Base-by-base conservation (phyloP, 2,113 vertebrate species). In the Tachycineta bicolor region DNA sequence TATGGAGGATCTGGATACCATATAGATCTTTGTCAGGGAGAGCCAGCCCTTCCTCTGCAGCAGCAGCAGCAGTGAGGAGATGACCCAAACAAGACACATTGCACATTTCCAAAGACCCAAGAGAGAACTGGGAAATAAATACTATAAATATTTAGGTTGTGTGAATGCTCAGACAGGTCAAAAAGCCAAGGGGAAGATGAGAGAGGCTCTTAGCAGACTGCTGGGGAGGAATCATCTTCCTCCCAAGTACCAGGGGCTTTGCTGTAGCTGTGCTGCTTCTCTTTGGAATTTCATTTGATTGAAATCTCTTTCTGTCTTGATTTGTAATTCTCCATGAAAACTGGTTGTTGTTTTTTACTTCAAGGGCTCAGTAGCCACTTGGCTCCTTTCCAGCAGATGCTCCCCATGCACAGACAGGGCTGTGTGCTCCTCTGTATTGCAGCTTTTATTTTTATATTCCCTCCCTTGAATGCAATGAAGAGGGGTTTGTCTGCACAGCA, bases 341-440 rank as follows among this genome's bases (percentile, higher is more conserved):
- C 34, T 4, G 13, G 29, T 73, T 46, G 50, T 37, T 90, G 67
- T 37, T 2, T 28, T 94, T 83, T 56, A 25, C 24, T 74, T 68
- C 68, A 24, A 56, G 44, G 50, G 18, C 49, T 64, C n/a, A 14
- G n/a, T 49, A 64, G 84, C 43, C 62, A 24, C 76, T 93, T 88
- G 93, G 89, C 74, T 53, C 68, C 65, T 43, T 60, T 82, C 91
- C 91, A 89, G 74, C 8, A n/a, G 91, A 89, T 95, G 89, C 20
- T 93, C 65, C 73, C 64, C 28, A 11, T n/a, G 56, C 64, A 93
- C 80, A 93, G 87, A 64, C 60, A 94, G 80, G 56, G 25, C 89
- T 93, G 73, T 64, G 83, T 95, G 80, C 60, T 70, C 77, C 67
- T 90, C 92, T 89, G 29, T 50, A 6, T 7, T 50, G 41, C 24